Conservation (phyloP, 23 tunicate species). For the Oikopleura vanhoeffeni region DNA sequence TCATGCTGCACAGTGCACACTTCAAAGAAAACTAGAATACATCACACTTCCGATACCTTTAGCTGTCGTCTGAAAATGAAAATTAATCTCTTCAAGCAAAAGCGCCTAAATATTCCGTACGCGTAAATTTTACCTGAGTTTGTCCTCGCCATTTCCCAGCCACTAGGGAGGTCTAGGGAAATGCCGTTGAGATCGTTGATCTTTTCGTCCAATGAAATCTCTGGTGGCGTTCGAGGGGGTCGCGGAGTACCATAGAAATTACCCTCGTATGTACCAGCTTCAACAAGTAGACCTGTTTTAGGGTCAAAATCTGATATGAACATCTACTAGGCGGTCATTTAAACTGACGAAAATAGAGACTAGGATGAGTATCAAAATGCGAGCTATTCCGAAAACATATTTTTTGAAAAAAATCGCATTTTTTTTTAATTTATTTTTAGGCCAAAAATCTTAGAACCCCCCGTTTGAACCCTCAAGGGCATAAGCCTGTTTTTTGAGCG, state of each 20-base stretch:
- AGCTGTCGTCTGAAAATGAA: background rate
- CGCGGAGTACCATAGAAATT: background rate
- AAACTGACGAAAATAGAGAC: too few species aligned
- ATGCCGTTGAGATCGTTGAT: background rate
- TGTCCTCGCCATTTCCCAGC: constrained; percentile 87
- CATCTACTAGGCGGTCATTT: too few species aligned
- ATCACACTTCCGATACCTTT: too few species aligned
- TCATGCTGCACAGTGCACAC: too few species aligned
- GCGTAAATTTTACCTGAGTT: constrained; percentile 43
- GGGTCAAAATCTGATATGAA: too few species aligned
- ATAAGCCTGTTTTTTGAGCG: too few species aligned
- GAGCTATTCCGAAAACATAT: background rate
- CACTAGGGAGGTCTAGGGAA: constrained; percentile 35
- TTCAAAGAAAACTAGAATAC: too few species aligned
- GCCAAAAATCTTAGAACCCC: too few species aligned
- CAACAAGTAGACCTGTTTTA: too few species aligned
- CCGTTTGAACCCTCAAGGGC: too few species aligned
- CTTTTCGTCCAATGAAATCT: background rate
- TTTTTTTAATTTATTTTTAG: background rate
- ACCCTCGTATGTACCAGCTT: background rate
- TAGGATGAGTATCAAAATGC: too few species aligned
- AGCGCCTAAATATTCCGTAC: background rate
- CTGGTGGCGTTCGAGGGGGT: background rate
- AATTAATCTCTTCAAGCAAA: background rate
- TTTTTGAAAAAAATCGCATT: background rate